Conservation (phyloP, 2,113 vertebrate genomes). For the Nyctibius bracteatus region DNA sequence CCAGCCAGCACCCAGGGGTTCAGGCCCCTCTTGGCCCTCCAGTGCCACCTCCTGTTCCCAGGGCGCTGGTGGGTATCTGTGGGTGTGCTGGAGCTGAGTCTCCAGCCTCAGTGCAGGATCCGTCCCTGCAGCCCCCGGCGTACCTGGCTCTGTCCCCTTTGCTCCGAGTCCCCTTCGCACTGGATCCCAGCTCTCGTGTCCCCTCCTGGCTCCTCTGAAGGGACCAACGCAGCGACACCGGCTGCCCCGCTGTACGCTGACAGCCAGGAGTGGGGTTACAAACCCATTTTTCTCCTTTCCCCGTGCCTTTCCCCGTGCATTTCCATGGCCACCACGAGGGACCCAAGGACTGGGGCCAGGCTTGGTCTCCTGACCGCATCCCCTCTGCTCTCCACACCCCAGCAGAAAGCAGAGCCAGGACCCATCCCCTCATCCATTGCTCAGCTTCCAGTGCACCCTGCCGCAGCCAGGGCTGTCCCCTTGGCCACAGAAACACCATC, state of each 20-base stretch:
- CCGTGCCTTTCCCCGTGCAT: accelerated
- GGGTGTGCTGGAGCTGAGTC: no score
- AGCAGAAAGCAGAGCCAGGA: background rate
- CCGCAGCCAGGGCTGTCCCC: accelerated
- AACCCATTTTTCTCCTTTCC: no score
- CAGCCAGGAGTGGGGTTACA: background rate
- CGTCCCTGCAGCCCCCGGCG: accelerated
- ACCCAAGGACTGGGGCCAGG: background rate
- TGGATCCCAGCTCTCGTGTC: background rate
- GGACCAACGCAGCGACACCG: background rate
- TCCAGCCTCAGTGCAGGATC: background rate
- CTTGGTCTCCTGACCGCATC: background rate
- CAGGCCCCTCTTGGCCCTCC: background rate
- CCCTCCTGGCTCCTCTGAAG: conserved; percentile 45
- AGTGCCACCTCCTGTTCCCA: background rate
- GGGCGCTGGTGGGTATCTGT: background rate
- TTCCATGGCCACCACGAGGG: accelerated
- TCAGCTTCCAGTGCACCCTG: background rate
- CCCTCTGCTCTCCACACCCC: background rate
- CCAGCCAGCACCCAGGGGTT: background rate
- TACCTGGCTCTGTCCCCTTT: conserved; percentile 62
- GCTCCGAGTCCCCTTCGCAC: conserved; percentile 16
- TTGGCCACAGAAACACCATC: accelerated
- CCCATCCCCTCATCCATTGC: background rate
- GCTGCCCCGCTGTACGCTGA: conserved; percentile 49